phyloP scores from a whole-genome alignment of 2,888 invertebrate species.

The Choristoneura rosaceana region DNA sequence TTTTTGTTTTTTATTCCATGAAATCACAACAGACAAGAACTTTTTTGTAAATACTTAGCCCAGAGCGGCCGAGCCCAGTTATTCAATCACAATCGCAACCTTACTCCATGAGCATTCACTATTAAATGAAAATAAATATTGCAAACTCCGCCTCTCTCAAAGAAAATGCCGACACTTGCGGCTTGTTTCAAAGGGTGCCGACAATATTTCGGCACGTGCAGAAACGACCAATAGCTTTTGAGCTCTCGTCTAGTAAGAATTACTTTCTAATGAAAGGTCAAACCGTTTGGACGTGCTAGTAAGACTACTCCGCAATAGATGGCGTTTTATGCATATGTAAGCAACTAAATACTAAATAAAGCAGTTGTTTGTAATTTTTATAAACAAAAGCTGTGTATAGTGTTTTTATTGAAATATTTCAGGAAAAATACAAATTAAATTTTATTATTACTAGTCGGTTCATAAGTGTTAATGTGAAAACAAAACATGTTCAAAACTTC shows the following conservation, averaged over 20 bases:
- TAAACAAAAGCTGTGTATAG: background rate
- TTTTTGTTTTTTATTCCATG: background rate
- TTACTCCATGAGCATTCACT: background rate
- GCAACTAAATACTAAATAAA: background rate
- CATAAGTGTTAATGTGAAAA: background rate
- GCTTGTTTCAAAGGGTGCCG: conserved; percentile 32
- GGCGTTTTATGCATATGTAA: background rate
- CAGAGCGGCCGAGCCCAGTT: no score
- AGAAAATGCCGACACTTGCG: conserved; percentile 35
- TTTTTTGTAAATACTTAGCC: background rate
- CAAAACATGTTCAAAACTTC: background rate
- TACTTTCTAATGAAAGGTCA: background rate
- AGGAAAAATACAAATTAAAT: background rate
- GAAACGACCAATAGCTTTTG: background rate
- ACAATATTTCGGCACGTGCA: conserved; percentile 15
- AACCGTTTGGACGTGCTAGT: background rate
- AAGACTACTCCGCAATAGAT: background rate
- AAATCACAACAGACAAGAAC: background rate
- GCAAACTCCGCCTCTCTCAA: background rate
- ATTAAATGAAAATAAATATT: background rate
- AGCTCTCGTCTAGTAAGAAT: background rate
- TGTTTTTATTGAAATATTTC: background rate
- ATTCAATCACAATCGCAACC: background rate
- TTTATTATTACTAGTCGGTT: background rate
- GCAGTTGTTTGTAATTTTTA: background rate